These are phyloP conservation scores for Gymnothorax javanicus DNA, from an alignment of 2,797 vertebrate species.

Conservation along the genomic window DNA sequence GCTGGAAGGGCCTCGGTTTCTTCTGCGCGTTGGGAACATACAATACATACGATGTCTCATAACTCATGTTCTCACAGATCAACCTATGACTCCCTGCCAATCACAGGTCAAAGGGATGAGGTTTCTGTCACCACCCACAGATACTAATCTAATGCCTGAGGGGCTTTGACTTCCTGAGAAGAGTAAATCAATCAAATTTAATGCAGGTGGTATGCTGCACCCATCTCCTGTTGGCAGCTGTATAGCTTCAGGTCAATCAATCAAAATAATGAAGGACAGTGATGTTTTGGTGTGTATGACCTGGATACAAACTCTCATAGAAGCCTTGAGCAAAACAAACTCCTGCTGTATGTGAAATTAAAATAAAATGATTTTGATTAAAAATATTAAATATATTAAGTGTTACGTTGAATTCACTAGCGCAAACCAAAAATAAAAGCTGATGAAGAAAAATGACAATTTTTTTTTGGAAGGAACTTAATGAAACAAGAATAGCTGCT, in stretches of 20 bases:
- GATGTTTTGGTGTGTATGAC: neutral
- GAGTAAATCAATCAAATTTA: neutral
- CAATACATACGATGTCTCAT: conserved; percentile 11
- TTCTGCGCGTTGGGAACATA: conserved; percentile 60
- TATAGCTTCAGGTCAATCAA: neutral
- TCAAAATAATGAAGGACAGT: neutral
- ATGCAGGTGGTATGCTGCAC: neutral
- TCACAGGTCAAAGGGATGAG: neutral
- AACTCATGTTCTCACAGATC: neutral
- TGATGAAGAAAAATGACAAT: neutral
- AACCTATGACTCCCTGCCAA: neutral
- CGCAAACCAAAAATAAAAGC: conserved; percentile 3
- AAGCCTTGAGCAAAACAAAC: neutral
- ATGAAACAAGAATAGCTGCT: neutral
- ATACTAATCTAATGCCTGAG: neutral
- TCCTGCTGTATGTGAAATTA: neutral
- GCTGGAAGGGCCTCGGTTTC: conserved; percentile 54
- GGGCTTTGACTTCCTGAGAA: neutral
- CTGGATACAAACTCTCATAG: neutral
- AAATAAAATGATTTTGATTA: neutral
- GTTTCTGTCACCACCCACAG: neutral
- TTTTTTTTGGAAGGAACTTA: neutral
- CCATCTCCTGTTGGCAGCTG: neutral
- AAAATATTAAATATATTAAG: neutral
- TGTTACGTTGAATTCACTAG: neutral